Conservation (phyloP, 35 echinoderm and acorn worm species). For the Chiridota heheva region DNA sequence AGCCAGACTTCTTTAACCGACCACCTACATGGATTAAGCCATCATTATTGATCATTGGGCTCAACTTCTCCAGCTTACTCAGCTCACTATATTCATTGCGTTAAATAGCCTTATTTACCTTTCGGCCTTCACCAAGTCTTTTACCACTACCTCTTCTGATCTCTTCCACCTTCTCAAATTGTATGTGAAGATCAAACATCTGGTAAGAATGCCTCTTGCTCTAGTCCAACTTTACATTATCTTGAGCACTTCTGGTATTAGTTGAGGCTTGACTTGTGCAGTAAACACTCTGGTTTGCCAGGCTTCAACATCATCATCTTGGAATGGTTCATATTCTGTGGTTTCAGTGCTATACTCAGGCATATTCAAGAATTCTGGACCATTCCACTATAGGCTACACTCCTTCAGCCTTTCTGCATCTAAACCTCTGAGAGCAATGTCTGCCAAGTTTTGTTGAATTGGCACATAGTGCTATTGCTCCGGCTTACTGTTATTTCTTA, state of each 20-base stretch:
- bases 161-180: neutral
- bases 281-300: neutral
- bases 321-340: no score
- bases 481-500: constrained; percentile 11
- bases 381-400: neutral
- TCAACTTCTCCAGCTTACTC: neutral
- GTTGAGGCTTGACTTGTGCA: neutral
- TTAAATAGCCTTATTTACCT: neutral
- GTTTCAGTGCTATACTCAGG: neutral
- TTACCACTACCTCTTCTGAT: neutral
- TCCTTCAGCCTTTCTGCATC: neutral
- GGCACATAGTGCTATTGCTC: constrained; percentile 20
- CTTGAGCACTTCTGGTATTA: no score
- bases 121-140: no score
- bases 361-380: neutral
- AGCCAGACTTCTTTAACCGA: neutral
- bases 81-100: no score
- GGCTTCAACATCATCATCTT: neutral
- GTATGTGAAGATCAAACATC: neutral
- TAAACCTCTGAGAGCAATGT: neutral
- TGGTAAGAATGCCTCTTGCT: no score
- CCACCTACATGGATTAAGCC: neutral
- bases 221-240: no score
- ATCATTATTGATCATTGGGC: neutral
- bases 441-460: neutral